Percentiles rank a stretch among this genome's conserved stretches.
phyloP scores from a whole-genome alignment of 2,888 invertebrate genomes.

The Sarcophaga rosellei region DNA sequence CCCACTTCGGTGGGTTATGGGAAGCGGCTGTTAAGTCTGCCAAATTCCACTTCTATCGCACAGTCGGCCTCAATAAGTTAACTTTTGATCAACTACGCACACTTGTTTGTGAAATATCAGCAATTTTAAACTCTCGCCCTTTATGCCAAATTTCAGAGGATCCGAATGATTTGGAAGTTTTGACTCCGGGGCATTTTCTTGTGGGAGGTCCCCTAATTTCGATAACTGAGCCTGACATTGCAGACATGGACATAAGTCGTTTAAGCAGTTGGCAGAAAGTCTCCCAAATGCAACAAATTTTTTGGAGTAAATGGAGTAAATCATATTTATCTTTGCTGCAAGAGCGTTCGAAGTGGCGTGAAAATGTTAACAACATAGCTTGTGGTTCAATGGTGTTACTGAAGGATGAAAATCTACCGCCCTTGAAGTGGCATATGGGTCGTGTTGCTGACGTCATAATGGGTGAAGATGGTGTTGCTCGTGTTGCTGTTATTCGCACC shows the following conservation, averaged over 20 bases:
- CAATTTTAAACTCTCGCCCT: conserved; percentile 59
- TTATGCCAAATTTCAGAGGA: conserved; percentile 34
- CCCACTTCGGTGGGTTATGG: conserved; percentile 61
- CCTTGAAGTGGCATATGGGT: conserved; percentile 66
- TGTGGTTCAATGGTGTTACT: conserved; percentile 38
- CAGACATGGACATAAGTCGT: not conserved
- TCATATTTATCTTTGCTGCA: conserved; percentile 59
- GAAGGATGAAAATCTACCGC: conserved; percentile 58
- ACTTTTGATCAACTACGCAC: conserved; percentile 61
- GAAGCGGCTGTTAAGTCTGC: conserved; percentile 52
- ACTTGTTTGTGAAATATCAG: conserved; percentile 58
- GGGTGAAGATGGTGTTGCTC: conserved; percentile 52
- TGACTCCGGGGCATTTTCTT: conserved; percentile 26
- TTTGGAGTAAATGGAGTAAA: conserved; percentile 62
- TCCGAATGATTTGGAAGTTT: not conserved
- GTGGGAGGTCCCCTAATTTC: conserved; percentile 18
- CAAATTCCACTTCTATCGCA: conserved; percentile 56
- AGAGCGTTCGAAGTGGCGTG: conserved; percentile 64
- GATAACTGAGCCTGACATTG: not conserved
- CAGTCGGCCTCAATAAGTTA: conserved; percentile 41
- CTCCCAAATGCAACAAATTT: conserved; percentile 54
- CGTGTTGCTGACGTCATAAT: conserved; percentile 48
- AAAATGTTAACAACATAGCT: conserved; percentile 23
- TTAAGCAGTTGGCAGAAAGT: conserved; percentile 36
- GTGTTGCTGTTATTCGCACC: conserved; percentile 57